Base-by-base conservation (phyloP, 2,888 invertebrate species). In the Diarsia dahlii region DNA sequence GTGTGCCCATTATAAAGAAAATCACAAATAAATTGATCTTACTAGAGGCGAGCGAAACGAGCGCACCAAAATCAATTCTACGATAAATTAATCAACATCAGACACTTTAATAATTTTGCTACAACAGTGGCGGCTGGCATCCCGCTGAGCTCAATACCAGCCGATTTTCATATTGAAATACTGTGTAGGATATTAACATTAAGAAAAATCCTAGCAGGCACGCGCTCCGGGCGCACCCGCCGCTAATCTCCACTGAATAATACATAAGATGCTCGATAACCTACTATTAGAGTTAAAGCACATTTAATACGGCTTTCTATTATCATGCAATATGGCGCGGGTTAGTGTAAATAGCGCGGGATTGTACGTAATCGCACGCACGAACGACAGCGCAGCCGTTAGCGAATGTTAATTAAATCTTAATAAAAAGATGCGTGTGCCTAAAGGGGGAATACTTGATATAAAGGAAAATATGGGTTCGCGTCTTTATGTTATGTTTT, bases 181-280 rank as follows among this genome's bases (percentile, higher is more conserved):
- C 88, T 91, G 88, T 86, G 80, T 80, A 85, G 81, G 90, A 91
- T 92, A 92, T 93, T 91, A 91, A 90, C 91, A 90, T 92, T 93
- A 92, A 90, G 91, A 95, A 94, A 94, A 94, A 93, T 93, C 92
- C 90, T 92, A 84, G 87, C 76, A 84, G 89, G 92, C 91, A 91
- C 92, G 92, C 93, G 91, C 87, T 70, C 85, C 71, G 84, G 88
- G 87, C 90, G 90, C 92, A 86, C 91, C 91, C 92, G 87, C 88
- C 90, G 87, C 92, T 96, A 95, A 96, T 95, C 94, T 94, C 92
- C 86, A 89, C 89, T 96, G 96, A 96, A 96, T 96, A 96, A 96
- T 92, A 95, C 96, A 96, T 96, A 93, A 95, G 95, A 93, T 94
- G 90, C 91, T 93, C 93, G 95, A 95, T 96, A 95, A 94, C 93